Evolutionary conservation across 2,888 invertebrate species (phyloP).

Genomic region (Pelosia muscerda): DNA sequence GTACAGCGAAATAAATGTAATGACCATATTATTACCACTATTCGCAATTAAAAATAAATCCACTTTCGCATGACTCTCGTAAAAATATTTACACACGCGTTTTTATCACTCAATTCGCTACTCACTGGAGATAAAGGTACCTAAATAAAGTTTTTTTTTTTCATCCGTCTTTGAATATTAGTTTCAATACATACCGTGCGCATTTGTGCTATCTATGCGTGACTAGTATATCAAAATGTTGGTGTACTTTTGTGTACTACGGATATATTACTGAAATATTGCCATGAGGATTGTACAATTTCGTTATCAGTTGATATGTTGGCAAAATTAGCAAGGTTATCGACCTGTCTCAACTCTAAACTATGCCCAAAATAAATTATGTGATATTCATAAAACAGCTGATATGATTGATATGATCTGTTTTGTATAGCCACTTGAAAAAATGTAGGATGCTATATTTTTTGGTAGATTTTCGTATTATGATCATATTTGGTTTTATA

Average conservation of each 20-base stretch:
- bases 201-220: not conserved
- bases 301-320: not conserved
- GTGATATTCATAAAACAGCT: not conserved
- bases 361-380: not conserved
- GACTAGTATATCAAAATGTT: not conserved
- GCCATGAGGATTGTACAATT: not conserved
- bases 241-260: not conserved
- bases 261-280: conserved; percentile 1
- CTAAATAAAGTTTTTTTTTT: not conserved
- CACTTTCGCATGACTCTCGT: not conserved
- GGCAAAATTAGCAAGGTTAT: not conserved
- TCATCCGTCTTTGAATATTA: not conserved
- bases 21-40: too few relatives aligned
- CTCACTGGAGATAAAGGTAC: not conserved
- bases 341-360: not conserved
- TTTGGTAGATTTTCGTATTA: too few relatives aligned
- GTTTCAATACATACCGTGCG: too few relatives aligned
- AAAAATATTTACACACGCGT: not conserved
- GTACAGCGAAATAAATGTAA: not conserved
- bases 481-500: not conserved
- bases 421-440: too few relatives aligned
- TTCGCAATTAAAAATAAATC: not conserved
- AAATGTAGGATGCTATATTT: not conserved
- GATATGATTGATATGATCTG: not conserved
- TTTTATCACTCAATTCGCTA: not conserved